These are phyloP conservation scores for Drosophila funebris DNA, from an alignment of 1,140 invertebrate genomes.

Conservation along the genomic window DNA sequence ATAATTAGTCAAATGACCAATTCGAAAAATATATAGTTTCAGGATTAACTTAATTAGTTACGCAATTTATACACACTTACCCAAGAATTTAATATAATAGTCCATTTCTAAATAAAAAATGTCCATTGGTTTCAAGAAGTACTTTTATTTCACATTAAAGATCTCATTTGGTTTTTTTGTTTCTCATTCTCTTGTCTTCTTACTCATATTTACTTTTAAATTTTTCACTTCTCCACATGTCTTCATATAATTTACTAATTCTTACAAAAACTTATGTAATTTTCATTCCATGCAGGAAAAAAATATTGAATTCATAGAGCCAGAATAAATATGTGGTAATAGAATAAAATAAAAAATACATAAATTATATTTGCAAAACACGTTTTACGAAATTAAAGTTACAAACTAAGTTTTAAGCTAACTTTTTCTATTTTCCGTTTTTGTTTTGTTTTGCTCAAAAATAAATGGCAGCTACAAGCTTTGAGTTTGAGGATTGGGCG, in stretches of 20 bases:
- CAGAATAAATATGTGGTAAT: neutral
- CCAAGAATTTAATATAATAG: no score
- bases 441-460: constrained; percentile 21
- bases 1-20: no score
- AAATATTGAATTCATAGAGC: constrained; percentile 15
- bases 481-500: constrained; percentile 48
- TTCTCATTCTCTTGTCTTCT: constrained; percentile 59
- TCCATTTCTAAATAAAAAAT: no score
- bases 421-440: constrained; percentile 24
- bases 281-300: constrained; percentile 53
- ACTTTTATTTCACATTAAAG: constrained; percentile 80
- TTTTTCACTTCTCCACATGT: constrained; percentile 53
- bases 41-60: no score
- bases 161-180: constrained; percentile 52
- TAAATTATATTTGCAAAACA: constrained; percentile 8
- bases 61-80: no score
- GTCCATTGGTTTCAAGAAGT: constrained; percentile 60
- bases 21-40: no score
- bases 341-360: constrained; percentile 13
- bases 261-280: constrained; percentile 76
- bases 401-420: constrained; percentile 68
- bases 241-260: constrained; percentile 72
- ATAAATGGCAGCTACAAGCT: constrained; percentile 64
- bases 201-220: constrained; percentile 51
- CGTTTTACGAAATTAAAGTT: constrained; percentile 36